Evolutionary conservation across 2,888 invertebrate species (phyloP).

Genomic region (Lithophane socia): DNA sequence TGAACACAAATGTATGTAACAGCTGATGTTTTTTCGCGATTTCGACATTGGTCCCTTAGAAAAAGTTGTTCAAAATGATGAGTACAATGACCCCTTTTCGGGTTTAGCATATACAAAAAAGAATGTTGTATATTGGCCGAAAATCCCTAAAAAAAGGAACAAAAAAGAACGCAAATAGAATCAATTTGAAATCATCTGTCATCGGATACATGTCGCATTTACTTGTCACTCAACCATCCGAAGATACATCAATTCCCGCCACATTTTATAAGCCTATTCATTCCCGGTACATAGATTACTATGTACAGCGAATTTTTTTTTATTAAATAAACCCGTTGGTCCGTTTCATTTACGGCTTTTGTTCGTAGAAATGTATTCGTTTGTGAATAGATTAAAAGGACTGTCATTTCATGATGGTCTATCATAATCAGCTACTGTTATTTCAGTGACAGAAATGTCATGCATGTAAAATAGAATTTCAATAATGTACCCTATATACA

Average conservation of each 20-base stretch:
- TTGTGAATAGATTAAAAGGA: slow-evolving; percentile 12
- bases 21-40: no score
- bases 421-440: no score
- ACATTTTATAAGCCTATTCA: slow-evolving; percentile 29
- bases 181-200: slow-evolving; percentile 28
- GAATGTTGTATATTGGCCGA: background rate
- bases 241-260: slow-evolving; percentile 24
- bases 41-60: no score
- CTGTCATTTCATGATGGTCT: background rate
- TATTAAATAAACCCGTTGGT: slow-evolving; percentile 17
- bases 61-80: no score
- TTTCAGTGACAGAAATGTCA: background rate
- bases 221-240: slow-evolving; percentile 25
- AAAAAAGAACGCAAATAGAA: slow-evolving; percentile 2
- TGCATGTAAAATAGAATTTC: no score
- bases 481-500: no score
- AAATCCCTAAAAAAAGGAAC: background rate
- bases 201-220: slow-evolving; percentile 3
- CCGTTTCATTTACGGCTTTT: background rate
- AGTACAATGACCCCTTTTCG: no score
- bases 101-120: no score
- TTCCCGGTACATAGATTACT: background rate
- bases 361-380: background rate
- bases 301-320: background rate
- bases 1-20: no score